Evolutionary conservation across 2,797 vertebrate genomes (phyloP).

Genomic region (Hylomyscus alleni): DNA sequence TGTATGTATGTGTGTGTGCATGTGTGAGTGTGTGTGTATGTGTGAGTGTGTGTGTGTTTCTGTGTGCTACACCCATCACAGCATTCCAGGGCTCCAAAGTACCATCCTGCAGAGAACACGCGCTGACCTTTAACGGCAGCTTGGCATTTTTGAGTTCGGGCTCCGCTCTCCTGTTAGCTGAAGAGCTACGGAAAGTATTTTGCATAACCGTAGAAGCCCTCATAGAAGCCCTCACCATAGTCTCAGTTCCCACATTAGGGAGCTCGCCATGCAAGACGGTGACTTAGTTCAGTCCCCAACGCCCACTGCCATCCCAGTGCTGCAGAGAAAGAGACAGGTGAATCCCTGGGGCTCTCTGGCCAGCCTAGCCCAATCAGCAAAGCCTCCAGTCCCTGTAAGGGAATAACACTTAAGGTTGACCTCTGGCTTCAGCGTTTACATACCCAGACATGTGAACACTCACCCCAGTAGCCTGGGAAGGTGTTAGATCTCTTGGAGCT

Average conservation of each 20-base stretch:
- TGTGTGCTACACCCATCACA: not conserved
- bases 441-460: not conserved
- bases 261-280: not conserved
- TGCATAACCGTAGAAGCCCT: not conserved
- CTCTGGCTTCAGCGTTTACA: not conserved
- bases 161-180: not conserved
- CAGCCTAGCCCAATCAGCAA: not conserved
- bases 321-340: not conserved
- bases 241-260: not conserved
- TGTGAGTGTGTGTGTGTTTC: not conserved
- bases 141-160: conserved; percentile 30
- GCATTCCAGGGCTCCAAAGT: not conserved
- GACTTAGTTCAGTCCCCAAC: not conserved
- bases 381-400: not conserved
- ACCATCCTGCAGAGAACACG: not conserved
- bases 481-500: not conserved
- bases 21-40: too few species aligned
- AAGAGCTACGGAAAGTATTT: not conserved
- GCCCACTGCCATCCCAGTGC: not conserved
- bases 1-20: not conserved
- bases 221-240: not conserved
- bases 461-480: not conserved
- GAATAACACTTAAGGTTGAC: not conserved
- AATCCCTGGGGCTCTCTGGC: too few species aligned
- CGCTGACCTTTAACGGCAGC: not conserved